Base-by-base conservation (phyloP, 1,140 invertebrate genomes). In the Stegodyphus dumicola region DNA sequence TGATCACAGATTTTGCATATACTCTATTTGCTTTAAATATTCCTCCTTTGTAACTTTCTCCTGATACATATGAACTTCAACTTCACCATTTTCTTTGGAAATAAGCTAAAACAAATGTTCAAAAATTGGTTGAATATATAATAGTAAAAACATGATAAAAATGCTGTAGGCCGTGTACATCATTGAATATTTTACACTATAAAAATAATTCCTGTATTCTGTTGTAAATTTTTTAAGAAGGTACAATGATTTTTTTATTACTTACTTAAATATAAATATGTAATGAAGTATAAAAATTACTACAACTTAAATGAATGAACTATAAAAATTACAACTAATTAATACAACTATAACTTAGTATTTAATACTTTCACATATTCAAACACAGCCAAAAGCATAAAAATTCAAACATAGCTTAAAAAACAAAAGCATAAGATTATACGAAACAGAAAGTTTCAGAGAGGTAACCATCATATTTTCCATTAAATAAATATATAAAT, bases 11-110 rank as follows among this genome's bases (percentile, higher is more conserved):
- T 75, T 83, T 65, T 67, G 10, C 80, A 83, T 83, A 18, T 18
- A 83, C 15, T 83, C 70, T 13, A 83, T 11, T 54, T 83, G 80
- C 13, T 52, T 65, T 67, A 7, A 5, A 83, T 75, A 83, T 52
- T 83, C 71, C 9, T 75, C 10, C 67, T 65, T 13, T 73, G 60
- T 52, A 10, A 67, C 10, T 17, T 64, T 51, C 52, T 49, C 7
- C 54, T 75, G 70, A 66, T 66, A 66, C 7, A 11, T 66, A 10
- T 83, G 80, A 6, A 83, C 71, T 75, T 83, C 80, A 33, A 75
- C 51, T 75, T 83, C 80, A 1, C 80, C 80, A 65, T 74, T 66
- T 53, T 83, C 80, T 54, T 75, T 74, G 33, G 80, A 18, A 18
- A 83, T 65, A 17, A 83, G 17, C 80, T 83, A 48, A 17, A 83